Evolutionary conservation across 2,888 invertebrate species (phyloP).

Genomic region (Rotaria macrura): DNA sequence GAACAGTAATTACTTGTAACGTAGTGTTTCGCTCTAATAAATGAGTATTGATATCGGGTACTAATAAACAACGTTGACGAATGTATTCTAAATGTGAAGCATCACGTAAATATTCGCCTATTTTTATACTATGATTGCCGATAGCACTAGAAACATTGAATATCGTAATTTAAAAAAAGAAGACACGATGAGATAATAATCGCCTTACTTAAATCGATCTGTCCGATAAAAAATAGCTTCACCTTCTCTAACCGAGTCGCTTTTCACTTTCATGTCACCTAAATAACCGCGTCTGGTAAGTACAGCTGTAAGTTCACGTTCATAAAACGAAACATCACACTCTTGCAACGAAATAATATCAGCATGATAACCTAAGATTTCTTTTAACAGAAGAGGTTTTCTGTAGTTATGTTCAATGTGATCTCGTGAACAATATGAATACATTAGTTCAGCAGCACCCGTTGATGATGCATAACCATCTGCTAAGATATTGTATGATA

Average conservation of each 20-base stretch:
- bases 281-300: constrained; percentile 19
- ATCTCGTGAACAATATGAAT: constrained; percentile 29
- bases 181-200: too few species aligned
- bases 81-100: neutral
- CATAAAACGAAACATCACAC: constrained; percentile 26
- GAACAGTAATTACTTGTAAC: neutral
- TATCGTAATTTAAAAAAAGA: too few species aligned
- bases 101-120: neutral
- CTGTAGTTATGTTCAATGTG: constrained; percentile 24
- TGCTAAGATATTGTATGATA: constrained; percentile 28
- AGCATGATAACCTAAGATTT: constrained; percentile 30
- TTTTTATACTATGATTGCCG: neutral
- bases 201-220: constrained; percentile 56
- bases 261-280: constrained; percentile 34
- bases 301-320: constrained; percentile 19
- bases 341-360: constrained; percentile 30
- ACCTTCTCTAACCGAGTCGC: constrained; percentile 63
- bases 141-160: neutral
- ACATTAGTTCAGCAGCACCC: constrained; percentile 1
- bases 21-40: neutral
- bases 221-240: constrained; percentile 63
- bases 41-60: neutral
- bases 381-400: constrained; percentile 22
- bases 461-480: constrained; percentile 30
- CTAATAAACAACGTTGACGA: too few species aligned